Conservation (phyloP, 2,888 invertebrate species). For the Nephrotoma flavescens region DNA sequence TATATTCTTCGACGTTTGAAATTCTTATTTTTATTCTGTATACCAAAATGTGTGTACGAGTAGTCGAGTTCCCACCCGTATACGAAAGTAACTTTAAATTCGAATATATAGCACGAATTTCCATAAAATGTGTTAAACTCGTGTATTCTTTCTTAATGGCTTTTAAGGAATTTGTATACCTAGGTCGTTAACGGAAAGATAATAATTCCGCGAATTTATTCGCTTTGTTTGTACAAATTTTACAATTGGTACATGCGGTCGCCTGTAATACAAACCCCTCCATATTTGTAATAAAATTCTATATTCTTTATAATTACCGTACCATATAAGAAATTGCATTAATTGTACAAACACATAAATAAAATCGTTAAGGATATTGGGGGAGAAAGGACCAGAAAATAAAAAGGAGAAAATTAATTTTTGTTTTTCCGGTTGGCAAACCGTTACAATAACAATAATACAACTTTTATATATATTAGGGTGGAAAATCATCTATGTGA, state of each 20-base stretch:
- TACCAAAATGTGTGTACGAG: background rate
- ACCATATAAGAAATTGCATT: background rate
- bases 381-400: background rate
- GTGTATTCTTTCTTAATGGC: background rate
- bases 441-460: background rate
- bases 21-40: background rate
- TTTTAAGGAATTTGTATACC: too few species aligned
- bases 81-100: too few species aligned
- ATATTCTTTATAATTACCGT: background rate
- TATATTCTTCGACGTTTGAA: background rate
- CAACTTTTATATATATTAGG: background rate
- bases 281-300: background rate
- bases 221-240: background rate
- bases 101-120: background rate
- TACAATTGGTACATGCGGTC: background rate
- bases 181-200: background rate
- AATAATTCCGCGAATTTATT: background rate
- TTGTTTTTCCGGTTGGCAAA: background rate
- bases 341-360: background rate
- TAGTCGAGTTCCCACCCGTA: too few species aligned
- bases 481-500: background rate
- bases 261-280: background rate
- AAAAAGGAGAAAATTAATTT: background rate
- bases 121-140: background rate
- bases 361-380: background rate